Evolutionary conservation across 2,797 vertebrate genomes (phyloP).

Genomic region (Falco naumanni): DNA sequence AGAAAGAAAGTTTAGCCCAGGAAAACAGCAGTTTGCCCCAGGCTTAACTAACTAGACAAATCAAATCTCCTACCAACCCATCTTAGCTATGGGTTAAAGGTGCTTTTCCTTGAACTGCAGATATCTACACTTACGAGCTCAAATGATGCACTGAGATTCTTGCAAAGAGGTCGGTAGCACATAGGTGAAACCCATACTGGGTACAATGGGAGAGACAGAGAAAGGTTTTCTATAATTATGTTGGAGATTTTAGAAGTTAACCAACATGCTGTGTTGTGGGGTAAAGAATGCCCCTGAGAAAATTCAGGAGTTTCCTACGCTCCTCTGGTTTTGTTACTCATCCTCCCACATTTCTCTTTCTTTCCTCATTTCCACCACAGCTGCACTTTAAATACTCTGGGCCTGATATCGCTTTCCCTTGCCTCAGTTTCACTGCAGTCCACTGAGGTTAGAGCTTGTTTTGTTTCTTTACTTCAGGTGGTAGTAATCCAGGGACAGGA

Average conservation of each 20-base stretch:
- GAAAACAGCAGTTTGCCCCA: background rate
- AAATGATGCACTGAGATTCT: background rate
- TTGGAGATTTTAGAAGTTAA: background rate
- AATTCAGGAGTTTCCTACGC: constrained; percentile 3
- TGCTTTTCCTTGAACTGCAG: background rate
- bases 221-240: background rate
- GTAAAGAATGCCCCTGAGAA: constrained; percentile 28
- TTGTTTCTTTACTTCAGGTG: background rate
- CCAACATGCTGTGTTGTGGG: background rate
- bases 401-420: background rate
- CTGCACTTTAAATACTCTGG: constrained; percentile 3
- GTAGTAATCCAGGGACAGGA: background rate
- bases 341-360: constrained; percentile 37
- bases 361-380: constrained; percentile 28
- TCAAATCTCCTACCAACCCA: background rate
- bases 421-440: background rate
- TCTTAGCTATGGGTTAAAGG: background rate
- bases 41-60: background rate
- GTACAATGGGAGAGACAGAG: background rate
- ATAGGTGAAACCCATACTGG: background rate
- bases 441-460: background rate
- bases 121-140: background rate
- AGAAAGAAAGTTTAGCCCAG: background rate
- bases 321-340: constrained; percentile 33
- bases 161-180: background rate